A percentile compares a stretch with the other conserved stretches of the same genome.
Evolutionary conservation across 2,113 vertebrate species (phyloP).

Genomic region (Apodemus speciosus): DNA sequence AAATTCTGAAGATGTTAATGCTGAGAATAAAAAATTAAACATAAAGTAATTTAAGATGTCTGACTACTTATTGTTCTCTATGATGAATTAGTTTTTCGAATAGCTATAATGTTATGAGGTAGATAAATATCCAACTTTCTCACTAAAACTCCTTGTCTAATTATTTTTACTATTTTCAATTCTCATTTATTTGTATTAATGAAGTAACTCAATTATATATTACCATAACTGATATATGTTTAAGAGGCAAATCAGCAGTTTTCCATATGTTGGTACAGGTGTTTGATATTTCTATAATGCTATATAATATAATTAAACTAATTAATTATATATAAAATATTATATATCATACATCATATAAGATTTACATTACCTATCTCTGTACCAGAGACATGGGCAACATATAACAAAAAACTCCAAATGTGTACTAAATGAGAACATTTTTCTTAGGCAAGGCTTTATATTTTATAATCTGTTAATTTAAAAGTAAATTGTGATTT

Average conservation of each 20-base stretch:
- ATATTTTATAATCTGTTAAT: neutral
- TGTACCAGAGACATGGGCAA: neutral
- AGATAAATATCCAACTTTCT: neutral
- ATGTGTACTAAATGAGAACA: conserved; percentile 23
- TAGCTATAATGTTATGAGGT: neutral
- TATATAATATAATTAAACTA: conserved; percentile 25
- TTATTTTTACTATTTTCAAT: conserved; percentile 12
- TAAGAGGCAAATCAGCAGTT: neutral
- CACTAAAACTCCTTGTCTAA: conserved; percentile 4
- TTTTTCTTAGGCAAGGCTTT: neutral
- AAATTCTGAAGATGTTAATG: conserved; percentile 3
- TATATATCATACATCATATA: neutral
- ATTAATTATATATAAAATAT: neutral
- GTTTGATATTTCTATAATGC: neutral
- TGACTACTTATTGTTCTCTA: neutral
- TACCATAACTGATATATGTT: conserved; percentile 32
- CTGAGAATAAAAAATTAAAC: neutral
- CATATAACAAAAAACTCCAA: neutral
- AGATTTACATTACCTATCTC: neutral
- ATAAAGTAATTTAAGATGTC: neutral
- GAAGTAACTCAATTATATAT: conserved; percentile 24
- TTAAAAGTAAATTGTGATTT: conserved; percentile 16
- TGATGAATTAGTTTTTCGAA: neutral
- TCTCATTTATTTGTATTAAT: conserved; percentile 24
- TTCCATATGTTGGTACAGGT: neutral